A percentile compares a stretch with the other conserved stretches of the same genome.
These are phyloP conservation scores for Salvator merianae DNA, from an alignment of 2,113 vertebrate genomes.

Conservation along the genomic window DNA sequence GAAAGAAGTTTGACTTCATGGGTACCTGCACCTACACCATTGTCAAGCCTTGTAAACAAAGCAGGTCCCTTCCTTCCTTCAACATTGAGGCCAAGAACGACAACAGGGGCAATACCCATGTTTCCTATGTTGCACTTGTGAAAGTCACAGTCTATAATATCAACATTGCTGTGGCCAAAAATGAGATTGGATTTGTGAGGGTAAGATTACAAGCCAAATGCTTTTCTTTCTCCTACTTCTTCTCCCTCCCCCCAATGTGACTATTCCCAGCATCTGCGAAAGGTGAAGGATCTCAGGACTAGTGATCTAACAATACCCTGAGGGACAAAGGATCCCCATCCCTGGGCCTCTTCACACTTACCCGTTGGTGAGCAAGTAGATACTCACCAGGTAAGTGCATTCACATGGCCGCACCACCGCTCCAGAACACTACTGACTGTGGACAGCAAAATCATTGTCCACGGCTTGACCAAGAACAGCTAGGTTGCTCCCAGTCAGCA, in stretches of 20 bases:
- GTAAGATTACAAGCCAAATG: constrained; percentile 48
- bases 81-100: constrained; percentile 50
- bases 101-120: constrained; percentile 57
- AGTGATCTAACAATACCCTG: too few relatives aligned
- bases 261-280: too few relatives aligned
- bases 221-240: background rate
- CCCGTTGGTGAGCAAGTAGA: too few relatives aligned
- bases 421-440: too few relatives aligned
- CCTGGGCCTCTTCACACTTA: too few relatives aligned
- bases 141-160: constrained; percentile 63
- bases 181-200: constrained; percentile 63
- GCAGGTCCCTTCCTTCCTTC: background rate
- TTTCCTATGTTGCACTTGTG: constrained; percentile 65
- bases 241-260: too few relatives aligned
- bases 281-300: too few relatives aligned
- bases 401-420: too few relatives aligned
- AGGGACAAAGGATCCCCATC: background rate
- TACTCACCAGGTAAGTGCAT: too few relatives aligned
- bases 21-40: constrained; percentile 58
- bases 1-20: constrained; percentile 48
- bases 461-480: too few relatives aligned
- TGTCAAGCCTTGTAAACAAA: background rate
- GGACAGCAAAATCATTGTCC: too few relatives aligned
- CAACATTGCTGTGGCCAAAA: constrained; percentile 29
- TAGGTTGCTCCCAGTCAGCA: too few relatives aligned